Conservation (phyloP, 2,888 invertebrate genomes). For the Abscondita cerata region DNA sequence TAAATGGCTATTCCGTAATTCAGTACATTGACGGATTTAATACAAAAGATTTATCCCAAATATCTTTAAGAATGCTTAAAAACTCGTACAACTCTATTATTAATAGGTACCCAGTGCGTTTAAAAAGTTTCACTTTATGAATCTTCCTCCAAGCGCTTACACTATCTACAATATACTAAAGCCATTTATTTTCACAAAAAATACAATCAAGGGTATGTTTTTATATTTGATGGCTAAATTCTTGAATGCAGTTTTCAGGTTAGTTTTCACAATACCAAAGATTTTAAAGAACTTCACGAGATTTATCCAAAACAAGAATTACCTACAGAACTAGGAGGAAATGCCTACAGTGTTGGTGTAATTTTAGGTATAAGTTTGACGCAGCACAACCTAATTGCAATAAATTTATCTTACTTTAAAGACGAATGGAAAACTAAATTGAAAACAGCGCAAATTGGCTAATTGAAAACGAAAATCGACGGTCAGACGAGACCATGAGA, state of each 20-base stretch:
- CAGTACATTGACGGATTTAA: neutral
- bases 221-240: too few relatives aligned
- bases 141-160: neutral
- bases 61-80: neutral
- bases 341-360: neutral
- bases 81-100: neutral
- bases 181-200: neutral
- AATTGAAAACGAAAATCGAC: conserved; percentile 60
- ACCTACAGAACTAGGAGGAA: neutral
- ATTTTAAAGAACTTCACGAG: neutral
- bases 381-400: neutral
- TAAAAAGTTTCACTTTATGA: conserved; percentile 4
- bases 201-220: conserved; percentile 2
- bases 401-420: neutral
- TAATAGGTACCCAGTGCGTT: neutral
- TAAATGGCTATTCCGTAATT: neutral
- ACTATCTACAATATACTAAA: neutral
- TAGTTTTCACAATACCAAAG: neutral
- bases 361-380: neutral
- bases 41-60: neutral
- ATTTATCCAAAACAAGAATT: neutral
- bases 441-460: conserved; percentile 62
- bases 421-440: conserved; percentile 59
- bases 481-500: conserved; percentile 62
- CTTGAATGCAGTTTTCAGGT: neutral